phyloP scores from a whole-genome alignment of 2,113 vertebrate species.

The Larimichthys polyactis region DNA sequence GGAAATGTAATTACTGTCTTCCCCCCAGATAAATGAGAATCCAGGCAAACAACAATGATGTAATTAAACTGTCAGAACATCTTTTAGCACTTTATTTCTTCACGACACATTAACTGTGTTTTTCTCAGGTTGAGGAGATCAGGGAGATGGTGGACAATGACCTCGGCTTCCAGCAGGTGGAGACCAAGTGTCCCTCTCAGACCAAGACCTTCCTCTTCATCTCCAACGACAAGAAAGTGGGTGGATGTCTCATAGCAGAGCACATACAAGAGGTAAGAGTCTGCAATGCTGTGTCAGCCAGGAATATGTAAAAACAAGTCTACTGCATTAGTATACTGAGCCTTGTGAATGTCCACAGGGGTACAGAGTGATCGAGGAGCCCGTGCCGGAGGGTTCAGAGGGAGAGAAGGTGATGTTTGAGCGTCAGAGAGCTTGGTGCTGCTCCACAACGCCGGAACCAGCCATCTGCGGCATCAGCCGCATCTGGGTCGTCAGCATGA shows the following conservation, averaged over 20 bases:
- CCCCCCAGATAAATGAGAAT: not conserved
- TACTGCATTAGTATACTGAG: not conserved
- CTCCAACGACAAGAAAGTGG: conserved; percentile 97
- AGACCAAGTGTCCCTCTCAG: conserved; percentile 94
- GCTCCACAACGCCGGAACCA: conserved; percentile 93
- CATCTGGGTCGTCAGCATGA: conserved; percentile 98
- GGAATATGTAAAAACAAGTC: not conserved
- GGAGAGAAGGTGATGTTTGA: conserved; percentile 95
- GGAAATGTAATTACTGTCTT: not conserved
- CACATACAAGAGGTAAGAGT: conserved; percentile 95
- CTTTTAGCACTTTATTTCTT: not conserved
- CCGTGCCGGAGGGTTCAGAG: conserved; percentile 89
- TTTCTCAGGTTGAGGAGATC: conserved; percentile 94
- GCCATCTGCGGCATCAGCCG: conserved; percentile 98
- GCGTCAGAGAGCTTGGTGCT: conserved; percentile 98
- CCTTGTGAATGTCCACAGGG: conserved; percentile 82
- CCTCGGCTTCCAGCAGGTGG: conserved; percentile 97
- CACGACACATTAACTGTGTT: not conserved
- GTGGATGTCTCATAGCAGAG: conserved; percentile 97
- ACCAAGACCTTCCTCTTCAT: conserved; percentile 99
- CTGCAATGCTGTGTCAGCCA: not conserved
- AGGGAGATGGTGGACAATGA: conserved; percentile 99
- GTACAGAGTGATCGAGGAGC: conserved; percentile 96
- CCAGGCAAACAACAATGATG: not conserved
- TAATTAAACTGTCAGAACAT: too few species aligned